Evolutionary conservation across 2,113 vertebrate genomes (phyloP), one percentile per base, ranked within the genome.

Genomic region (Syrmaticus mikado): DNA sequence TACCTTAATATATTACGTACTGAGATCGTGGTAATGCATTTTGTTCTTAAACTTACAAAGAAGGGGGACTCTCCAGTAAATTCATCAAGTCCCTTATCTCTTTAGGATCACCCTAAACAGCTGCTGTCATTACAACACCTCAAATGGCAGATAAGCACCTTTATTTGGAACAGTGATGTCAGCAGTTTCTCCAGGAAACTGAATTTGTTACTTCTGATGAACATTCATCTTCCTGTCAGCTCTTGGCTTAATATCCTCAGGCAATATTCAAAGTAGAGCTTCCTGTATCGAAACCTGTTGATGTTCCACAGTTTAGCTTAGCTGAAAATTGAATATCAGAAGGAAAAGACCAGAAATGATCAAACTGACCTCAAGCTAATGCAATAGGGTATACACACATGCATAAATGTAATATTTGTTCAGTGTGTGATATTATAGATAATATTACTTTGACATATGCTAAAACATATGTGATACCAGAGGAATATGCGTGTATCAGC

Each of bases 71-170:
- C 67, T 77, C 75, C 78, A 89, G 36, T 10, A 55, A 53, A 62
- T 65, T 79, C 60, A 41, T 82, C 94, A 41, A 17, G 13, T 68
- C 65, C 46, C 66, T 93, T 71, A 61, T 52, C 64, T 96, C 89
- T 95, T 93, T 93, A 90, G 85, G 45, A 43, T 81, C 34, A 36
- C 81, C 43, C 73, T 84, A 64, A 95, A 88, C 41, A 93, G 88
- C 91, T 94, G 90, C 94, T 94, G 96, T 85, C 83, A 93, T 83
- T 96, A 87, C 86, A 95, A 82, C 93, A 93, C 94, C 95, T 97
- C 95, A 80, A 94, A 86, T 55, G 88, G 67, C 85, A 96, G 94
- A 97, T 93, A 95, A 97, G 93, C 76, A 57, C 40, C 80, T 97
- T 52, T 75, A 17, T 34, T 90, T 94, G 87, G 87, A 97, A 91